Conservation (phyloP, 92 coral and sea anemone species). For the Ricordea florida region DNA sequence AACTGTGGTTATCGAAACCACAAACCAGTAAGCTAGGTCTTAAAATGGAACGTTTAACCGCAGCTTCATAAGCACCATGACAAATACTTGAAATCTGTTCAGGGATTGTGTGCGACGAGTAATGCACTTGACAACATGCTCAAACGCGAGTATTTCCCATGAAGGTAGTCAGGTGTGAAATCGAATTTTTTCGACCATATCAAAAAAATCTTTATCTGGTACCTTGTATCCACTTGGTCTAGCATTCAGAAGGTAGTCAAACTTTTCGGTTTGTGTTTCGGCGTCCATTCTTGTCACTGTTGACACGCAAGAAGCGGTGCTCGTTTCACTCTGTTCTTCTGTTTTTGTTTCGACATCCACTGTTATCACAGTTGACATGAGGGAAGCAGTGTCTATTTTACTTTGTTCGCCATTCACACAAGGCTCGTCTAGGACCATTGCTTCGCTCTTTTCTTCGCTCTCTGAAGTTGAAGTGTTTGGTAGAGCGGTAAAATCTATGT, state of each 20-base stretch:
- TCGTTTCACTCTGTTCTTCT: conserved; percentile 26
- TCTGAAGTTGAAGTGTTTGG: conserved; percentile 3
- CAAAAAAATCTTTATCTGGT: conserved; percentile 24
- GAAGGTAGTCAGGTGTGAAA: conserved; percentile 16
- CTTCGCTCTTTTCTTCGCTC: conserved; percentile 2
- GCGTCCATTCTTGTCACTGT: conserved; percentile 30
- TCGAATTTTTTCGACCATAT: conserved; percentile 34
- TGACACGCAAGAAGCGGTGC: conserved; percentile 11
- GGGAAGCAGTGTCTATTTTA: conserved; percentile 1
- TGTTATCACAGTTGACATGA: background rate
- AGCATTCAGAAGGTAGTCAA: conserved; percentile 31
- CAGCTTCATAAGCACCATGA: conserved; percentile 42
- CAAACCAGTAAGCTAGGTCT: conserved; percentile 42
- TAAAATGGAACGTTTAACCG: conserved; percentile 30
- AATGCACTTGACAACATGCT: conserved; percentile 19
- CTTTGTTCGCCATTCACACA: conserved; percentile 15
- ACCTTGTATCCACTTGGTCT: conserved; percentile 19
- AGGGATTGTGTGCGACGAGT: background rate
- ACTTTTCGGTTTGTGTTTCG: conserved; percentile 40
- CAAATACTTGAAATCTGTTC: conserved; percentile 29
- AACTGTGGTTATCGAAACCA: conserved; percentile 19
- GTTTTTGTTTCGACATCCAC: conserved; percentile 3
- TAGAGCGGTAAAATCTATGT: conserved; percentile 1
- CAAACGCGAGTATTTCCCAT: conserved; percentile 19
- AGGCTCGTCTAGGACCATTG: conserved; percentile 9